These are phyloP conservation scores for Dynastes hyllus DNA, from an alignment of 2,888 invertebrate genomes.

Conservation along the genomic window DNA sequence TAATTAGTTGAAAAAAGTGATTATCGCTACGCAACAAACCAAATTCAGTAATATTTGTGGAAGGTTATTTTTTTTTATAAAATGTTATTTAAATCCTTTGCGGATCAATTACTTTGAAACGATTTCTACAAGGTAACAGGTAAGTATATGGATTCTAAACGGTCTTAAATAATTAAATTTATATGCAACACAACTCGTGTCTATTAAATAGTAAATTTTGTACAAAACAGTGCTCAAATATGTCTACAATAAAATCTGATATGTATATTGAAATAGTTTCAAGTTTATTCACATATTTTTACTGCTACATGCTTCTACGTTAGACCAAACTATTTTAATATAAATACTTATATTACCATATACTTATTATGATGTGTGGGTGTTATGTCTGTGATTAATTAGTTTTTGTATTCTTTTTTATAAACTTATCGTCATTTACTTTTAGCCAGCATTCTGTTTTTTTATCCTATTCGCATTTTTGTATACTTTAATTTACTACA, in stretches of 20 bases:
- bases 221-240: constrained; percentile 15
- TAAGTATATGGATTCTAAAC: too few species aligned
- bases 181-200: too few species aligned
- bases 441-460: constrained; percentile 18
- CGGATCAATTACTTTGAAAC: too few species aligned
- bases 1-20: too few species aligned
- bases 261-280: constrained; percentile 24
- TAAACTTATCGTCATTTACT: not conserved
- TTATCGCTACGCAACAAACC: too few species aligned
- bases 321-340: constrained; percentile 29
- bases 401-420: constrained; percentile 1
- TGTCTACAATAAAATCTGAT: not conserved
- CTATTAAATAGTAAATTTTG: too few species aligned
- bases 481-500: constrained; percentile 10
- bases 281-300: constrained; percentile 16
- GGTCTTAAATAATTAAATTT: too few species aligned
- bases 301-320: constrained; percentile 11
- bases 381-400: constrained; percentile 12
- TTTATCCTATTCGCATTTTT: constrained; percentile 20
- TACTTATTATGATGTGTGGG: not conserved
- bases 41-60: too few species aligned
- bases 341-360: not conserved
- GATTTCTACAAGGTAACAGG: too few species aligned
- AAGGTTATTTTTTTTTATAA: too few species aligned
- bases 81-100: too few species aligned